Evolutionary conservation across 2,888 invertebrate species (phyloP), one percentile per base, ranked within the genome.

Genomic region (Eilema depressum): DNA sequence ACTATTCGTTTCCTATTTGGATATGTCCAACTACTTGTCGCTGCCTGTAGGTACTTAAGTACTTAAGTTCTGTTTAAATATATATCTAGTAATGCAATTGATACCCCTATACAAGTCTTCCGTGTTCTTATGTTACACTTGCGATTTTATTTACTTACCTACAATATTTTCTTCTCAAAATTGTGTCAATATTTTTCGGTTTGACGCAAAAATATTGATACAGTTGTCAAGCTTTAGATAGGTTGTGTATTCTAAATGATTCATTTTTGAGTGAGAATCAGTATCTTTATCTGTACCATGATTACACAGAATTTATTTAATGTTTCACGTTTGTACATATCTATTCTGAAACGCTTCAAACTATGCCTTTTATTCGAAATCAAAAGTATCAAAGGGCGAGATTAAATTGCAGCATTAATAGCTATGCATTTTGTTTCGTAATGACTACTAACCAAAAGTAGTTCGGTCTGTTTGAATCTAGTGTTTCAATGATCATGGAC

Each of bases 261-360:
- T 60, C 14, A 28, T n/a, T 62, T 68, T 62, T 12, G 30, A 63
- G 67, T 53, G 62, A 47, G 61, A 47, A 67, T 62, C 30, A 53
- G 3, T 28, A 47, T 59, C 11, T 60, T 41, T 60, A 23, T 41
- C 17, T 23, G 14, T 30, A 30, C 60, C 23, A 30, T n/a, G 33
- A 33, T 12, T 41, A 26, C n/a, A 53, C 11, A n/a, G 53, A 53
- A 30, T 28, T 14, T 33, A 53, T 20, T 47, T 20, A 41, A 41
- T 41, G 41, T 41, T n/a, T 53, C 20, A 47, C 47, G 53, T 53
- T 53, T 53, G 8, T 53, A 53, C n/a, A 7, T n/a, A 59, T 20
- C 10, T 63, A 63, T 37, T 63, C 25, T 26, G 41, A 1, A 17
- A 25, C 17, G 20, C 14, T 8, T 37, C 14, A 63, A 60, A 28